A percentile compares a stretch with the other conserved stretches of the same genome.
These are phyloP conservation scores for Coptotermes formosanus DNA, from an alignment of 1,140 invertebrate genomes.

Conservation along the genomic window DNA sequence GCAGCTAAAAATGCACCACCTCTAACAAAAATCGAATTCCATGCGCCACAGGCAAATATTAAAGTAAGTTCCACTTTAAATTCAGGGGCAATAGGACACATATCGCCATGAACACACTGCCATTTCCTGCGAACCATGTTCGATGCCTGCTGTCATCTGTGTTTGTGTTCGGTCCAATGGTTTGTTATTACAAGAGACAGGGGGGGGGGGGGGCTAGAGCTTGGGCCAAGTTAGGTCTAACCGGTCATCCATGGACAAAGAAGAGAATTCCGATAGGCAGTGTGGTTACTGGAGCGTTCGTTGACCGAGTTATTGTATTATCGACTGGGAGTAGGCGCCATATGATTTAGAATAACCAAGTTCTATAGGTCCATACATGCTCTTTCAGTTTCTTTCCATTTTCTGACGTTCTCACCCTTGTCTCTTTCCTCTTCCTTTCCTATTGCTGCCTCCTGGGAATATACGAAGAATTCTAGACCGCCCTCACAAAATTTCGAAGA, in stretches of 20 bases:
- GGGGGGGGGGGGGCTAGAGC: background rate
- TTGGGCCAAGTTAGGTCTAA: no score
- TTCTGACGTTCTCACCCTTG: background rate
- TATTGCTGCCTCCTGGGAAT: background rate
- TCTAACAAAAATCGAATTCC: no score
- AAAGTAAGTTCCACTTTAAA: no score
- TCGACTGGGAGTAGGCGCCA: conserved; percentile 5
- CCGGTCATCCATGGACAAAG: background rate
- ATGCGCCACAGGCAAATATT: no score
- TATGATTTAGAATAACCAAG: background rate
- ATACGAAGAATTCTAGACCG: background rate
- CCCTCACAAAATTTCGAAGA: background rate
- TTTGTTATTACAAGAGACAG: background rate
- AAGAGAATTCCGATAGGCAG: background rate
- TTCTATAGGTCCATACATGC: background rate
- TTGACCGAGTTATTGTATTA: background rate
- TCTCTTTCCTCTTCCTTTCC: background rate
- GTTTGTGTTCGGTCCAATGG: background rate
- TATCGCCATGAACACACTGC: background rate
- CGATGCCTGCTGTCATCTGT: background rate
- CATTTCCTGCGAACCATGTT: background rate
- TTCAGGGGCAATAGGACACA: background rate
- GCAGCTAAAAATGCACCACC: no score
- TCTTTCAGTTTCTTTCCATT: background rate
- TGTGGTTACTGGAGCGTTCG: background rate